phyloP scores from a whole-genome alignment of 2,888 invertebrate genomes.

The Sminthurinus aureus region DNA sequence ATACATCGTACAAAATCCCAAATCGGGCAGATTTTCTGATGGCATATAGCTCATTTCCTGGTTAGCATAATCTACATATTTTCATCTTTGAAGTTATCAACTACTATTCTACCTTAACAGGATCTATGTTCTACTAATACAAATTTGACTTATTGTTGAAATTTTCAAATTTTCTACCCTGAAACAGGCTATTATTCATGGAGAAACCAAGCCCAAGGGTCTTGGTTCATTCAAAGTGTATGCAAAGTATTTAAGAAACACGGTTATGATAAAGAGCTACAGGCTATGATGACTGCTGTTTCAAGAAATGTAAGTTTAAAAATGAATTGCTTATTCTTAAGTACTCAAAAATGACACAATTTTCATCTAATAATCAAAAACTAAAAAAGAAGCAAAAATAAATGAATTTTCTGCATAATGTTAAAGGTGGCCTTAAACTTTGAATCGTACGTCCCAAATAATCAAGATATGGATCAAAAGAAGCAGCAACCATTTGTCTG shows the following conservation, averaged over 20 bases:
- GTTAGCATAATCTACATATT: constrained; percentile 64
- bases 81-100: neutral
- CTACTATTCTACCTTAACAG: neutral
- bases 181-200: constrained; percentile 85
- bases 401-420: neutral
- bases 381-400: neutral
- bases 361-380: neutral
- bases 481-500: constrained; percentile 94
- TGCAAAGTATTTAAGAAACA: constrained; percentile 79
- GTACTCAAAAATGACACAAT: neutral
- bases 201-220: constrained; percentile 92
- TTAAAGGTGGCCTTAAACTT: constrained; percentile 84
- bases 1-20: constrained; percentile 79
- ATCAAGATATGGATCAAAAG: constrained; percentile 81
- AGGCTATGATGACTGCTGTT: constrained; percentile 87
- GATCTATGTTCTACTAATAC: neutral
- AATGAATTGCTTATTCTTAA: neutral
- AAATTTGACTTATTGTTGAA: too few species aligned
- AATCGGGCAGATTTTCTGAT: constrained; percentile 93
- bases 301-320: constrained; percentile 66
- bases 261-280: constrained; percentile 77
- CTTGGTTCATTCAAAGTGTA: constrained; percentile 95
- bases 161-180: neutral
- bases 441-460: constrained; percentile 85
- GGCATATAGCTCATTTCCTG: constrained; percentile 93